phyloP scores from a whole-genome alignment of 2,113 vertebrate species.

The Lipotes vexillifer region DNA sequence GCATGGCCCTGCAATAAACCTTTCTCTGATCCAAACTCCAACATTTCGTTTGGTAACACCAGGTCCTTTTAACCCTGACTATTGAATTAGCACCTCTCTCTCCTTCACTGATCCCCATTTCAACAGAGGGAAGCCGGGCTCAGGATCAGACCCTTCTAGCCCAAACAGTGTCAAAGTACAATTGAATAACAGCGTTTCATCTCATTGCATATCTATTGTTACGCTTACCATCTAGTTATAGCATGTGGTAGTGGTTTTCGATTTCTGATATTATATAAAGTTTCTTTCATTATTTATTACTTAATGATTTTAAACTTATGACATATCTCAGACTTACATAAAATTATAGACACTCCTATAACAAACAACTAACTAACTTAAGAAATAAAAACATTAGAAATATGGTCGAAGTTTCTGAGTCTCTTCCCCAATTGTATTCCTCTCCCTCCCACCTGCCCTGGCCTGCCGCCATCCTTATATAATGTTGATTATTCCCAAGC shows the following conservation, averaged over 20 bases:
- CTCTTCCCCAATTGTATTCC: background rate
- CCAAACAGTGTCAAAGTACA: background rate
- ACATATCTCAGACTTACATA: background rate
- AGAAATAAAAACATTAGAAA: background rate
- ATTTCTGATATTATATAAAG: background rate
- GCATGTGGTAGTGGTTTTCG: background rate
- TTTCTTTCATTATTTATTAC: background rate
- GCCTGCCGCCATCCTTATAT: background rate
- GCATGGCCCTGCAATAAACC: background rate
- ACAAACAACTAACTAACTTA: background rate
- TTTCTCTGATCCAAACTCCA: background rate
- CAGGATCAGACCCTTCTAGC: background rate
- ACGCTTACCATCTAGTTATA: background rate
- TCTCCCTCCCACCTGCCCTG: background rate
- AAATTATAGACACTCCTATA: background rate
- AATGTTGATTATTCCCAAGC: background rate
- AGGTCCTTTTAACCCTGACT: background rate
- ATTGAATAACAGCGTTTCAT: background rate
- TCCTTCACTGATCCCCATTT: background rate
- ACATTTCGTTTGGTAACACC: background rate
- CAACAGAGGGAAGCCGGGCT: background rate
- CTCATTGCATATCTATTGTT: background rate
- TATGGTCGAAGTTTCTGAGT: background rate
- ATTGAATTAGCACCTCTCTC: background rate
- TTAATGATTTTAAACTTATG: background rate